Base-by-base conservation (phyloP, 2,113 vertebrate species). In the Aix galericulata region DNA sequence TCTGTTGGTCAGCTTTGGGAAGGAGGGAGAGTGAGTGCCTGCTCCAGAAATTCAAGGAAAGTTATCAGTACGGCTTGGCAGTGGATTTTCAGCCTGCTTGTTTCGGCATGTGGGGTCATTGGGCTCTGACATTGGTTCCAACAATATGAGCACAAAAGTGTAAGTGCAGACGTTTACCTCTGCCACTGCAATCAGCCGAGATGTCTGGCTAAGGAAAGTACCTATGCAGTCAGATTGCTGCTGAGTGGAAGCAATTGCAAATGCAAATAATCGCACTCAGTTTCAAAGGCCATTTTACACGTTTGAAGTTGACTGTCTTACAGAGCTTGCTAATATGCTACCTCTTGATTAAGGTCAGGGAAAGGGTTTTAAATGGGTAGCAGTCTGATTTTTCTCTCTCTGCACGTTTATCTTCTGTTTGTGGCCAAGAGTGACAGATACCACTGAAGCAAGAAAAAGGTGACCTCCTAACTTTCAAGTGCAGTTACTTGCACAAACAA, bases 1-100 rank as follows among this genome's bases (percentile, higher is more conserved):
- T 72, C 16, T 31, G 34, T 79, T 72, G 62, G 23, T 9, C 36
- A 62, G 44, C n/a, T 69, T 74, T 74, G 60, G 64, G 55, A 86
- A 40, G 1, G 3, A 38, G 11, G 58, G 56, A 63, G 79, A 66
- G 71, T 11, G 25, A 12, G 11, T 50, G 20, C 23, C 48, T 36
- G 23, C 53, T 85, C 6, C 4, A 34, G 26, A 16, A 7, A 34
- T 3, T 0, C 25, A 36, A 55, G 44, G 48, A 6, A 66, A 84
- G 67, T 63, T 62, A 34, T 16, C 1, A 10, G 20, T 0, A 0
- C n/a, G n/a, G 2, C 78, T 76, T 27, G 31, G 72, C 13, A 8
- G 50, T 59, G 60, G 40, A 74, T 60, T 53, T 72, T 44, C 58
- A 53, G 26, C 53, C 38, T 58, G 7, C 38, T 74, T 82, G 14